Base-by-base conservation (phyloP, 2,888 invertebrate genomes). In the Sinodicranocentrus sp. region DNA sequence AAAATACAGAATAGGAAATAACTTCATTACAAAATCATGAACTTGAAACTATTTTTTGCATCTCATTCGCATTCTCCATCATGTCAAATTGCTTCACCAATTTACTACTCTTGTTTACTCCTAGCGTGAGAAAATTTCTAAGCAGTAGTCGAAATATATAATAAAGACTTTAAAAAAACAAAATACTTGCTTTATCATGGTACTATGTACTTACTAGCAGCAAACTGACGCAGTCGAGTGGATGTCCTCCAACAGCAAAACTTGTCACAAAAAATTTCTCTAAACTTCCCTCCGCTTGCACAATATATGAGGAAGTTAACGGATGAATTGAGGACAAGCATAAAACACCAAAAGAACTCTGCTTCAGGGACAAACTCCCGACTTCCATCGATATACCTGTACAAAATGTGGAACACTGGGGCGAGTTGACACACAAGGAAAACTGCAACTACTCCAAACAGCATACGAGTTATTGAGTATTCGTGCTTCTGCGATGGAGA, bases 251-350 rank as follows among this genome's bases (percentile, higher is more conserved):
- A 67, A 25, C 76, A 77, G 76, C 67, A 77, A 67, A 77, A 77
- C 57, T 54, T 75, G 33, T 75, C 65, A 26, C 52, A 63, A 75
- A 75, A 75, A 44, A 73, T 13, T 19, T 73, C 73, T 17, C 73
- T 33, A 28, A 73, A 73, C 26, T 73, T 73, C 25, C 73, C 84
- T 26, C 88, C 86, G 77, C 68, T 78, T 17, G 84, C 79, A 57
- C 84, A 86, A 68, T 88, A 88, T 43, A 88, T 86, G 25, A 87
- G 59, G 57, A 87, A 87, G 70, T 88, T 88, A 10, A 88, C 73
- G 8, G 87, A 85, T 0, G 86, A 86, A 59, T 88, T 88, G 54
- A 87, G 71, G 10, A 84, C 63, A 17, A 87, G 15, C 17, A 86
- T 43, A 65, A 88, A 86, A 44, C 72, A 83, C 33, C 77, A 63